Percentiles rank a stretch among this genome's conserved stretches.
phyloP scores from a whole-genome alignment of 1,140 invertebrate genomes.

The Caligus rogercresseyi region DNA sequence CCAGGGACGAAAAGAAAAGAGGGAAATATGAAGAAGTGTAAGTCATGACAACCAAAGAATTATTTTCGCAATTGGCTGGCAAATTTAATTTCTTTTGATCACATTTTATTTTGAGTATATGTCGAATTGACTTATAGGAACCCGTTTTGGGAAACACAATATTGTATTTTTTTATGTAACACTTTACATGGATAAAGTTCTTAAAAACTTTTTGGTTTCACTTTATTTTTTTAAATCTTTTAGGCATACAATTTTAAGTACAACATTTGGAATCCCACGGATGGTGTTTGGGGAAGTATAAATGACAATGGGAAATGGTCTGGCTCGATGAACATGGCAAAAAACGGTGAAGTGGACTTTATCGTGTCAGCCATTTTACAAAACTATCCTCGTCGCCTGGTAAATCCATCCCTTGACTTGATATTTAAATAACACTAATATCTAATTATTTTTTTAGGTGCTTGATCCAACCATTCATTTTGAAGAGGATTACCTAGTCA shows the following conservation, averaged over 20 bases:
- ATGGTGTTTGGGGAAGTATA: conserved; percentile 2
- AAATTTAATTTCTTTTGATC: too few relatives aligned
- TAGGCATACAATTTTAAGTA: neutral
- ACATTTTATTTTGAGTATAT: too few relatives aligned
- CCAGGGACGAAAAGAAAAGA: too few relatives aligned
- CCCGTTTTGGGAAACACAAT: too few relatives aligned
- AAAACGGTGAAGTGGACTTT: neutral
- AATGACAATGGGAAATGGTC: conserved; percentile 1
- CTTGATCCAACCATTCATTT: neutral
- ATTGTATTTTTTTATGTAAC: too few relatives aligned
- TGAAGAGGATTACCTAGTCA: neutral
- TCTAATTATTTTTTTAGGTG: neutral
- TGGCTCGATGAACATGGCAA: neutral
- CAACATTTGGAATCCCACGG: neutral
- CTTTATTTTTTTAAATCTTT: too few relatives aligned
- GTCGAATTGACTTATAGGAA: too few relatives aligned
- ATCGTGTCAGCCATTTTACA: neutral
- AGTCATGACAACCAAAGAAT: too few relatives aligned
- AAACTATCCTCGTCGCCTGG: neutral
- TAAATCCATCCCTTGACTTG: neutral
- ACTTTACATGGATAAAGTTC: too few relatives aligned
- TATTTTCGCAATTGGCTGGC: too few relatives aligned
- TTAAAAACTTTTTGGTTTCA: too few relatives aligned
- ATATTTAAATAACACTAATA: neutral
- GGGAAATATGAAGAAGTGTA: too few relatives aligned